phyloP scores from a whole-genome alignment of 2,113 vertebrate genomes.

The Edolisoma coerulescens region DNA sequence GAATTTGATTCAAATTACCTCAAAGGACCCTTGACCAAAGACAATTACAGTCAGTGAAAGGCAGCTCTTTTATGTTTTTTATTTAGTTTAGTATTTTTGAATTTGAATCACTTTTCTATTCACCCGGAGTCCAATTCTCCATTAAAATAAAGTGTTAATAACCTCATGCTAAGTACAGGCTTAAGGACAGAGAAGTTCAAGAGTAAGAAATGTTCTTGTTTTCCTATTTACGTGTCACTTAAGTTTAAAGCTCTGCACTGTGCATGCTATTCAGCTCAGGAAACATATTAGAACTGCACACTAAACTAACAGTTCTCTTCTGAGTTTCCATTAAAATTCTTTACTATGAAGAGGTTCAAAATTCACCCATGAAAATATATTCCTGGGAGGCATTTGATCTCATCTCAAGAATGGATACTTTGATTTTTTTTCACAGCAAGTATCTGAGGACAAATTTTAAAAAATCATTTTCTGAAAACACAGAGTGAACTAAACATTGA shows the following conservation, averaged over 20 bases:
- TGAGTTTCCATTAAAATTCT: constrained; percentile 33
- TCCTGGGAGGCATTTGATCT: neutral
- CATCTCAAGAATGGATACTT: neutral
- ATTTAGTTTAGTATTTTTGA: neutral
- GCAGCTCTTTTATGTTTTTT: neutral
- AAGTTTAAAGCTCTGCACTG: neutral
- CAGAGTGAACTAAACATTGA: neutral
- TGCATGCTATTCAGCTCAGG: neutral
- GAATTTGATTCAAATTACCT: neutral
- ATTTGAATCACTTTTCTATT: neutral
- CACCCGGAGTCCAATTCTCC: neutral
- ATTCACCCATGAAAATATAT: neutral
- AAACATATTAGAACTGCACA: constrained; percentile 3
- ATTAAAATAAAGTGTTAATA: constrained; percentile 27
- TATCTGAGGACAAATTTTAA: neutral
- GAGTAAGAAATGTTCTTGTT: constrained; percentile 29
- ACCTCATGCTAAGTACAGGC: constrained; percentile 4
- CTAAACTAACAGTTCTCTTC: constrained; percentile 47
- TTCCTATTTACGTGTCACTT: constrained; percentile 11
- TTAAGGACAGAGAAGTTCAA: constrained; percentile 32
- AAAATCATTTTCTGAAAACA: neutral
- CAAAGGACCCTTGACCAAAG: neutral
- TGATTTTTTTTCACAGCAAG: neutral
- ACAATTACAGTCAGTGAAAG: neutral
- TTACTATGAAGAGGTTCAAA: constrained; percentile 7